A percentile compares a stretch with the other conserved stretches of the same genome.
Evolutionary conservation across 2,888 invertebrate species (phyloP).

Genomic region (Drosophila neotestacea): DNA sequence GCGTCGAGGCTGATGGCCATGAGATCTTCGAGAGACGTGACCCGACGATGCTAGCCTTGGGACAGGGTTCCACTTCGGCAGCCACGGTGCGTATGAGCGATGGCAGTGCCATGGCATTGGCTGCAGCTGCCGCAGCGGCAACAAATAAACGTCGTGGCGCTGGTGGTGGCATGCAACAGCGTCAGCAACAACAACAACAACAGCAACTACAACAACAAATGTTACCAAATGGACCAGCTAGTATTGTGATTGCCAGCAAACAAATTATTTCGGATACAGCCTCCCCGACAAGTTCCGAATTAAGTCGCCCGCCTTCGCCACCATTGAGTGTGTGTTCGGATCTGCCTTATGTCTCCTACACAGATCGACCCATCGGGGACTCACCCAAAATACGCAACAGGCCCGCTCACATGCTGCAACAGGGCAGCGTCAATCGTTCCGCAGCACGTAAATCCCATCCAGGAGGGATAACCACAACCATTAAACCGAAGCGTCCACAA

Average conservation of each 20-base stretch:
- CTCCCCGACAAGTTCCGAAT: constrained; percentile 81
- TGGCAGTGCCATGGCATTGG: constrained; percentile 49
- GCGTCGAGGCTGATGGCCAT: constrained; percentile 76
- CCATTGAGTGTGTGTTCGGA: constrained; percentile 95
- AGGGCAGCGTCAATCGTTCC: constrained; percentile 64
- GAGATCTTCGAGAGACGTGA: constrained; percentile 77
- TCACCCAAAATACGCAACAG: constrained; percentile 92
- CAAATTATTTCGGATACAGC: constrained; percentile 72
- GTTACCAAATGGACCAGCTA: constrained; percentile 50
- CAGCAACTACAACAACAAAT: constrained; percentile 44
- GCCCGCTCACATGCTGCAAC: constrained; percentile 70
- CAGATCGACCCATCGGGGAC: constrained; percentile 95
- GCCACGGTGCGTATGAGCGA: constrained; percentile 38
- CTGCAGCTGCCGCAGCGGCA: constrained; percentile 65
- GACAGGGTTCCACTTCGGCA: constrained; percentile 3
- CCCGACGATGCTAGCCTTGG: constrained; percentile 7
- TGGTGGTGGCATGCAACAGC: constrained; percentile 32
- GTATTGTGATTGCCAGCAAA: constrained; percentile 72
- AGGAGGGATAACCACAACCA: constrained; percentile 73
- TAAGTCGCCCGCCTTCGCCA: constrained; percentile 90
- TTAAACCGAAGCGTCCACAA: constrained; percentile 85
- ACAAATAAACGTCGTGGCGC: constrained; percentile 73
- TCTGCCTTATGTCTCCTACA: constrained; percentile 95
- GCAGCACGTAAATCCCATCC: constrained; percentile 81
- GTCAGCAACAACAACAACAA: constrained; percentile 29